Evolutionary conservation across 2,797 vertebrate genomes (phyloP), one percentile per base, ranked within the genome.

Genomic region (Scolopax bukidnonensis): DNA sequence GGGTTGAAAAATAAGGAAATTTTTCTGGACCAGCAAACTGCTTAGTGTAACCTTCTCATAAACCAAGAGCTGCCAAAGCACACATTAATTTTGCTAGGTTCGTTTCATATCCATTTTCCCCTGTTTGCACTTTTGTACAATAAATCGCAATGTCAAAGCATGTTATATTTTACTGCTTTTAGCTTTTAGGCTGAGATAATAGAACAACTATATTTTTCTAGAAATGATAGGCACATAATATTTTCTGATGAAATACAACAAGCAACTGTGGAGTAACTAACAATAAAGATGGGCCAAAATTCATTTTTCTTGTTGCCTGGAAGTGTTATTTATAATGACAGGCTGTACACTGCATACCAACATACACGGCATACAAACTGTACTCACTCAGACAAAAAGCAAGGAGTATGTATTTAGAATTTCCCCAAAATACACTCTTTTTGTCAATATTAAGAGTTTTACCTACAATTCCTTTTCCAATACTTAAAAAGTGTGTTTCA

Each of bases 181-280:
- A 88, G 70, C 38, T 93, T 94, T 81, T 86, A 94, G 80, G 36
- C 36, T 90, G 51, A 84, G 76, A 91, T 87, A 91, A 87, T n/a
- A 81, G 50, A 92, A 81, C 24, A 86, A 84, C 56, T 69, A 45
- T 85, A 78, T 95, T 95, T 96, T 91, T 82, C 51, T 69, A 78
- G 59, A 67, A 84, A 79, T 79, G 36, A 87, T 79, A 79, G 84
- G n/a, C 19, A 67, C 30, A 53, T 61, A 63, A 82, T 93, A 90
- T 71, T 92, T 96, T 89, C 73, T 73, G 83, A 86, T 91, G 48
- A 95, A 95, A 86, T 86, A 70, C 20, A 89, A 28, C 63, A 78
- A 75, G 33, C 18, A 86, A 33, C 41, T 92, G 12, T 20, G 28
- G 54, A 95, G 63, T 63, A 86, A 48, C 61, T 82, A 90, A 64